Evolutionary conservation across 2,888 invertebrate genomes (phyloP), one percentile per base, ranked within the genome.

Genomic region (Orthosia gracilis): DNA sequence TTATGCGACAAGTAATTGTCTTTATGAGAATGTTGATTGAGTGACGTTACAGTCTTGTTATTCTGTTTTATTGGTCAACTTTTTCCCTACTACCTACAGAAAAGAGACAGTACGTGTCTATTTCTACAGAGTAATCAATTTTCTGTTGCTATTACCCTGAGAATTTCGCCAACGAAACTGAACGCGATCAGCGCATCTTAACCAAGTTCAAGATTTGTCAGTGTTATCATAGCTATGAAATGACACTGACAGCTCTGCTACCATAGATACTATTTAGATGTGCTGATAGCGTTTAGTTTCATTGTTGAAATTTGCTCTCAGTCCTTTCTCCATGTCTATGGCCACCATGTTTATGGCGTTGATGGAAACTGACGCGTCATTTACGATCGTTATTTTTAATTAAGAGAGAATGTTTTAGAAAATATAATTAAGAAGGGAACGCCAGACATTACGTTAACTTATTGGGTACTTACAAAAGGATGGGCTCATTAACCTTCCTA

Each of bases 381-480:
- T 79, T 66, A 23, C 18, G 40, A 74, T 70, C 72, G 55, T 80
- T 80, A 66, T 78, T 84, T 73, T 62, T 78, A 75, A 85, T 85
- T 80, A 85, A 23, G 57, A n/a, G 31, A 57, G 31, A 79, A 83
- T 78, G 67, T 70, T 70, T 70, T 63, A 47, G 71, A 71, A 66
- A 71, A 77, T 67, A 68, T 64, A 72, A 80, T 82, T 77, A 82
- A 47, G 52, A 67, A 55, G 21, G 47, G 13, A 57, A 55, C 47
- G 15, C 23, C 26, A 18, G 81, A 66, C 49, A 9, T 52, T 54
- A 54, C n/a, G 18, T 62, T 21, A 55, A 77, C 45, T 47, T 63
- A 71, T 78, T 61, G 45, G 54, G 64, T 61, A 40, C 47, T 71
- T 49, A 67, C 52, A 18, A 26, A 59, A 26, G 50, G n/a, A 76